phyloP scores from a whole-genome alignment of 1,140 invertebrate genomes.

The Sminthurinus signatus region DNA sequence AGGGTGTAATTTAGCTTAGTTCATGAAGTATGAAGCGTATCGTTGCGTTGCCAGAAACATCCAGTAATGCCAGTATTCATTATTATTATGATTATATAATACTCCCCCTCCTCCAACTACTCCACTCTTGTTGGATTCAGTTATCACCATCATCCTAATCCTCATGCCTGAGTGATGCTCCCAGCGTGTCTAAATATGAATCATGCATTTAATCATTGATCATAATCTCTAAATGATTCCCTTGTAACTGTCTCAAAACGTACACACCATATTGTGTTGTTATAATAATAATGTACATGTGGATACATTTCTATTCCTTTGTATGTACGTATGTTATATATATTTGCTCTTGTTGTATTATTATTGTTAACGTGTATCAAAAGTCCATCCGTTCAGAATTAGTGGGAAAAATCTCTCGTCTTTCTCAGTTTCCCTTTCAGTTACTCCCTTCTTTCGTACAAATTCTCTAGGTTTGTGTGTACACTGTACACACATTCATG shows the following conservation, averaged over 20 bases:
- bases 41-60: slow-evolving; percentile 13
- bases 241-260: neutral
- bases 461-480: no score
- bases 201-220: slow-evolving; percentile 32
- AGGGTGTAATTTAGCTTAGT: slow-evolving; percentile 10
- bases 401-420: neutral
- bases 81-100: slow-evolving; percentile 8
- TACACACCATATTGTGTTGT: no score
- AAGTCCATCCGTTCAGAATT: neutral
- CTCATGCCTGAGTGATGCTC: neutral
- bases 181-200: slow-evolving; percentile 31
- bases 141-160: neutral
- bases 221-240: slow-evolving; percentile 21
- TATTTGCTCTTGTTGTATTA: no score
- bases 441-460: no score
- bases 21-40: slow-evolving; percentile 30
- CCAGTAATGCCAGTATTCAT: slow-evolving; percentile 13
- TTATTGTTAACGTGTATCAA: no score
- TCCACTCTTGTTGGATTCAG: neutral
- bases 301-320: no score
- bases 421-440: no score
- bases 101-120: neutral
- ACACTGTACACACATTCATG: no score
- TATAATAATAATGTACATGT: no score
- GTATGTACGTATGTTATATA: no score